These are phyloP conservation scores for Xenopus laevis DNA, from an alignment of 2,113 vertebrate genomes.

Conservation along the genomic window DNA sequence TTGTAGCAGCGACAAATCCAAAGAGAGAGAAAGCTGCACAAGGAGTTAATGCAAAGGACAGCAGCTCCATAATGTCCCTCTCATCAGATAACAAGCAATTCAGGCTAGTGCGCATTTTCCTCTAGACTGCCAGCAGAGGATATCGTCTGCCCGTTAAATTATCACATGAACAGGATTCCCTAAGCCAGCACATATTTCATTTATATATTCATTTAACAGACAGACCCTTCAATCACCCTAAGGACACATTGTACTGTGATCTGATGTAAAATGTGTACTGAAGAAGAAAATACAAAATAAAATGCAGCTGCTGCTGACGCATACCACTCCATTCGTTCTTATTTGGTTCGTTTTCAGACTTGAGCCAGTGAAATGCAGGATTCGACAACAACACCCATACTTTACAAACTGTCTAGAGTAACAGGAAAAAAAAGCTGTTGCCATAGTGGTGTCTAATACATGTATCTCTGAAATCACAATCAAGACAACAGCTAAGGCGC, in stretches of 20 bases:
- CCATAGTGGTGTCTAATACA: no score
- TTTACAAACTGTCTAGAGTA: no score
- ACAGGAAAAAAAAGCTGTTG: no score
- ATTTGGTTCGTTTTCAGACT: neutral
- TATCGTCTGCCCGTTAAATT: slow-evolving; percentile 63
- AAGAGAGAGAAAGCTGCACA: no score
- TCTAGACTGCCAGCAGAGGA: slow-evolving; percentile 84
- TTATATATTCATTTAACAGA: slow-evolving; percentile 34
- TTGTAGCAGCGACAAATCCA: no score
- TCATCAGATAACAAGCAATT: no score
- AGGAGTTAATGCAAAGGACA: no score
- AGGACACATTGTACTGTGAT: slow-evolving; percentile 45
- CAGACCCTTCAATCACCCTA: slow-evolving; percentile 34
- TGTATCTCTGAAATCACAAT: no score
- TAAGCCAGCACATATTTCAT: slow-evolving; percentile 31
- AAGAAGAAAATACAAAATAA: neutral
- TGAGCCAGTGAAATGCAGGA: no score
- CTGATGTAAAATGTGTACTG: slow-evolving; percentile 5
- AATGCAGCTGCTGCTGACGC: neutral
- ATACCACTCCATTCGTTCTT: neutral
- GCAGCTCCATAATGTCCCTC: no score
- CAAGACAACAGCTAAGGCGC: no score
- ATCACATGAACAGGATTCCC: slow-evolving; percentile 21
- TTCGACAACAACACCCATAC: no score
- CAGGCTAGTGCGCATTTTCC: slow-evolving; percentile 56